Conservation (phyloP, 1,140 invertebrate species). For the Triops cancriformis region DNA sequence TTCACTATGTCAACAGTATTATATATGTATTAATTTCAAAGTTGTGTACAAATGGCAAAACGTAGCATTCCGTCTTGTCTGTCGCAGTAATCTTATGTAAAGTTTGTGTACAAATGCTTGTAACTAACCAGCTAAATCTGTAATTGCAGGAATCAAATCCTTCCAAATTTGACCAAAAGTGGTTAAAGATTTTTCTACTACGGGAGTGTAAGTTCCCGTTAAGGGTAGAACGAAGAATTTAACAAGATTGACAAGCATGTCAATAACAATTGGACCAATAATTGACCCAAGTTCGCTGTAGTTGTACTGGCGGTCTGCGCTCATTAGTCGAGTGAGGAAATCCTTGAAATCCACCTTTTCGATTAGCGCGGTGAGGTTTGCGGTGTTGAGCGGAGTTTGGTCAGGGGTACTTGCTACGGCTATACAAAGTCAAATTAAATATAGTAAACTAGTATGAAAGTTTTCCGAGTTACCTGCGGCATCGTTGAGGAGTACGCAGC, state of each 20-base stretch:
- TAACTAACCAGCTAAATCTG: not conserved
- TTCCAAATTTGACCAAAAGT: not conserved
- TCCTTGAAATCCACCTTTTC: not conserved
- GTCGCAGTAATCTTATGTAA: too few relatives aligned
- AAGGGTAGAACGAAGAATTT: not conserved
- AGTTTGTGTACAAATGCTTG: too few relatives aligned
- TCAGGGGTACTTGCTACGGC: not conserved
- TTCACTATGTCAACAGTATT: too few relatives aligned
- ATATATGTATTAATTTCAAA: too few relatives aligned
- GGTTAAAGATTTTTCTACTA: not conserved
- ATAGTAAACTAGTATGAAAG: not conserved
- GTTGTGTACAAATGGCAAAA: too few relatives aligned
- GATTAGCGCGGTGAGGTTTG: not conserved
- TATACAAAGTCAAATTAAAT: not conserved
- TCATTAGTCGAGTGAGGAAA: not conserved
- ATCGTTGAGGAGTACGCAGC: not conserved
- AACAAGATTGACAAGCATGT: not conserved
- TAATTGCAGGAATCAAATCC: not conserved
- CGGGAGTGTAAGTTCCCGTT: not conserved
- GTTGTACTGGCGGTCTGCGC: not conserved
- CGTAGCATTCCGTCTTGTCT: too few relatives aligned
- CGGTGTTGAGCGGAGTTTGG: not conserved
- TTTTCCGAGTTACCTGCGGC: not conserved
- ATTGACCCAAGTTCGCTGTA: not conserved
- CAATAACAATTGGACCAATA: not conserved